Conservation (phyloP, 2,797 vertebrate genomes). For the Avahi laniger region DNA sequence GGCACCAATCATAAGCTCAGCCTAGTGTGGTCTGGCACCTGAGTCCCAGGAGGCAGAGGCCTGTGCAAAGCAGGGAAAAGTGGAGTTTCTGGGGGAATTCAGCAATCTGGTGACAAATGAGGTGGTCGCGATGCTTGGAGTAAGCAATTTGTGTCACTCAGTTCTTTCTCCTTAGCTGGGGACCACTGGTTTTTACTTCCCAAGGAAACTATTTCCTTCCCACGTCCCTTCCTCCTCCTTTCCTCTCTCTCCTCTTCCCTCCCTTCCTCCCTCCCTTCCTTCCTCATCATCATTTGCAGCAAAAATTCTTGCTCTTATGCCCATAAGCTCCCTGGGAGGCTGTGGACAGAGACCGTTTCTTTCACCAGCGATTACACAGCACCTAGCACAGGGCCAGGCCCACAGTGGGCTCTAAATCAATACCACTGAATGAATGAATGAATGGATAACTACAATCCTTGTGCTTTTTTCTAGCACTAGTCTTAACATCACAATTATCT, state of each 20-base stretch:
- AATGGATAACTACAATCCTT: too few relatives aligned
- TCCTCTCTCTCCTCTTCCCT: too few relatives aligned
- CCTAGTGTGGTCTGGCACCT: neutral
- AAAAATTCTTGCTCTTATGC: neutral
- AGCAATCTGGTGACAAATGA: neutral
- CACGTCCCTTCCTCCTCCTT: neutral
- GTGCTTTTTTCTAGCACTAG: neutral
- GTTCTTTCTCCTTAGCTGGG: neutral
- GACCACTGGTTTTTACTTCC: neutral
- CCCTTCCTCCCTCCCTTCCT: neutral
- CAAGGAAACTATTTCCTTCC: neutral
- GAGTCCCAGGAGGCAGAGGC: neutral
- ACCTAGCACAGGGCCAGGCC: accelerated
- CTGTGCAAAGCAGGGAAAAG: neutral
- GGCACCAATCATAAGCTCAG: neutral
- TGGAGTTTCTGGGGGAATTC: neutral
- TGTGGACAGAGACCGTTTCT: neutral
- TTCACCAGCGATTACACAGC: neutral
- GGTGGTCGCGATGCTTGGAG: neutral
- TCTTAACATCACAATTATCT: neutral
- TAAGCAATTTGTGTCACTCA: neutral
- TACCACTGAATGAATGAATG: neutral
- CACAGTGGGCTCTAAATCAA: too few relatives aligned
- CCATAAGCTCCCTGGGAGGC: neutral
- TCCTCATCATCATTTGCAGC: neutral